Conservation (phyloP, 2,797 vertebrate genomes). For the Potorous gilbertii region DNA sequence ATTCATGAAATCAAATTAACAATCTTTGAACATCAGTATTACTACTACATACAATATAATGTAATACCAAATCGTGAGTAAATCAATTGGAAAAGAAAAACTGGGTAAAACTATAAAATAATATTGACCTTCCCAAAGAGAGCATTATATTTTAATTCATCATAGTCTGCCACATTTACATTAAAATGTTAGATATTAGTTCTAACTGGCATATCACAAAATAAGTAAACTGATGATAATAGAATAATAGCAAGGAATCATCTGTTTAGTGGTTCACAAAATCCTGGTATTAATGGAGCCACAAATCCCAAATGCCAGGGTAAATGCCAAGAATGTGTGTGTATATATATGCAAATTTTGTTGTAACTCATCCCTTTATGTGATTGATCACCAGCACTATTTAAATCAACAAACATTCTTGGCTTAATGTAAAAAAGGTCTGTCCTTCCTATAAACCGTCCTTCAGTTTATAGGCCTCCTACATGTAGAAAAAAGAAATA, state of each 20-base stretch:
- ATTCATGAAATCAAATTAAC: conserved; percentile 50
- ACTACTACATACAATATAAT: neutral
- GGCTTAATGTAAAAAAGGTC: conserved; percentile 31
- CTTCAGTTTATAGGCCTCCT: conserved; percentile 46
- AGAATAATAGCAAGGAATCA: conserved; percentile 55
- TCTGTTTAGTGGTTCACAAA: conserved; percentile 57
- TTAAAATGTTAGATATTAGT: conserved; percentile 32
- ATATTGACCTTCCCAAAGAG: conserved; percentile 25
- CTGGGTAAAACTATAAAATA: conserved; percentile 10
- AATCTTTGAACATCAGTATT: conserved; percentile 31
- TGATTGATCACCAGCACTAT: conserved; percentile 67
- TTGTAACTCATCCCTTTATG: conserved; percentile 60
- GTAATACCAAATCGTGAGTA: neutral
- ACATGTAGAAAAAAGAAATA: conserved; percentile 36
- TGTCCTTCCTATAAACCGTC: conserved; percentile 22
- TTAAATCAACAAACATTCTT: conserved; percentile 64
- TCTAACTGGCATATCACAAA: conserved; percentile 49
- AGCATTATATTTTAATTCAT: conserved; percentile 26
- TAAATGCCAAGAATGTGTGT: conserved; percentile 58
- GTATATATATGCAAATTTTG: conserved; percentile 64
- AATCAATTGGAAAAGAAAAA: neutral
- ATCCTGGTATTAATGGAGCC: conserved; percentile 56
- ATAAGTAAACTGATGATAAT: conserved; percentile 57
- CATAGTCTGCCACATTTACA: conserved; percentile 39
- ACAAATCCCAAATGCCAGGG: conserved; percentile 62